Evolutionary conservation across 2,888 invertebrate species (phyloP), one percentile per base, ranked within the genome.

Genomic region (Miltochrista miniata): DNA sequence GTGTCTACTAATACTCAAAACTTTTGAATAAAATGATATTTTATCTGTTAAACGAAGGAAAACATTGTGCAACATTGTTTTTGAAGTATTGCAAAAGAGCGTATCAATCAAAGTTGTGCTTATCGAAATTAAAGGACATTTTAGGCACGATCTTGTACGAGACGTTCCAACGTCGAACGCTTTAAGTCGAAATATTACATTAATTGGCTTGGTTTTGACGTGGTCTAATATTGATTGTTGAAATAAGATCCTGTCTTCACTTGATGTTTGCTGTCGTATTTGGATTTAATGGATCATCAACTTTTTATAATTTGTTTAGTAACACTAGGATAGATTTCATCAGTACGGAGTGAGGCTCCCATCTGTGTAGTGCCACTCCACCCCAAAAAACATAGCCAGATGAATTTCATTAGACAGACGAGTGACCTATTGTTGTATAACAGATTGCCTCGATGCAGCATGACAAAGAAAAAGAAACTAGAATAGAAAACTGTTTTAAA

Each of bases 51-150:
- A 24, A 24, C 29, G 38, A 45, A 56, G 45, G 48, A 47, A 60
- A 65, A 62, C 54, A 59, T 64, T 65, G 38, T 39, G 48, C 48
- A 71, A 69, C 54, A 56, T 61, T 64, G 49, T 61, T 51, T 45
- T 56, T 41, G 52, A 38, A 47, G 38, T 46, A 24, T 75, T 75
- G 56, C 59, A 59, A 67, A 74, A 77, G 64, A 50, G 48, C 54
- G 51, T 68, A 76, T 75, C 74, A 76, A 76, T 78, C 72, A 75
- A 70, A 67, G 56, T 61, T 67, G 71, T 66, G 64, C 67, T 68
- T 68, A 76, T 69, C 67, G 58, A 70, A 70, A 71, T 62, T 54
- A 67, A 74, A 75, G 77, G 75, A 77, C 76, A 61, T 59, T 62
- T 50, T 50, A 57, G 54, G 61, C 79, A 76, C 78, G 76, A 74